phyloP scores from a whole-genome alignment of 2,797 vertebrate genomes.

The Phyllotis vaccarum region DNA sequence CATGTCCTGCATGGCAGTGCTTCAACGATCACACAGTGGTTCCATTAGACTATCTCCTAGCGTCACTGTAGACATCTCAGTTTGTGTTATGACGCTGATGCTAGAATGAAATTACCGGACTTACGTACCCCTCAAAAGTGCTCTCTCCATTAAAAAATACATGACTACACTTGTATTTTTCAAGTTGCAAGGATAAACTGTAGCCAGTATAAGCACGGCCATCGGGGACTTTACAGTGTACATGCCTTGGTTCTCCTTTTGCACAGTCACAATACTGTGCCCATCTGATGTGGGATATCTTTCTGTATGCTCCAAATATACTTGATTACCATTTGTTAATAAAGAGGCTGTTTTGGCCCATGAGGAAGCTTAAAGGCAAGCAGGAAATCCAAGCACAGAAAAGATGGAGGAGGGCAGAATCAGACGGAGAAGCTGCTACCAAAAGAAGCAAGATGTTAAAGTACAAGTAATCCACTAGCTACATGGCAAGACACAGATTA shows the following conservation, averaged over 20 bases:
- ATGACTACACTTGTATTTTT: neutral
- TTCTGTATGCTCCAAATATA: too few relatives aligned
- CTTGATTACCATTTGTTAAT: too few relatives aligned
- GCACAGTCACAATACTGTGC: rapidly evolving
- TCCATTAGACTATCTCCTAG: too few relatives aligned
- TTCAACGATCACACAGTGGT: neutral
- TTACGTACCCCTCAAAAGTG: neutral
- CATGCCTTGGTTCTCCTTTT: neutral
- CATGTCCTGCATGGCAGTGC: neutral
- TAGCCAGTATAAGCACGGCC: neutral
- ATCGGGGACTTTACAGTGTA: rapidly evolving
- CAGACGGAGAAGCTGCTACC: too few relatives aligned
- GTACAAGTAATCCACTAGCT: too few relatives aligned
- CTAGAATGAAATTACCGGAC: neutral
- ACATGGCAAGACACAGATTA: too few relatives aligned
- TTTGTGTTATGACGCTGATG: neutral
- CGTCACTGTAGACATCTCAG: neutral
- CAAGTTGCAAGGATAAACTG: neutral
- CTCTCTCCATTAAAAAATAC: neutral
- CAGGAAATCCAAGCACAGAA: too few relatives aligned
- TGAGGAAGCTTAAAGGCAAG: too few relatives aligned
- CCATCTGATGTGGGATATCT: too few relatives aligned
- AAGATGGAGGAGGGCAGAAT: too few relatives aligned
- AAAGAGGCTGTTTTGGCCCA: too few relatives aligned
- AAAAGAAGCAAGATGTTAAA: too few relatives aligned